A percentile compares a stretch with the other conserved stretches of the same genome.
Evolutionary conservation across 2,113 vertebrate species (phyloP).

Genomic region (Lichenostomus cassidix): DNA sequence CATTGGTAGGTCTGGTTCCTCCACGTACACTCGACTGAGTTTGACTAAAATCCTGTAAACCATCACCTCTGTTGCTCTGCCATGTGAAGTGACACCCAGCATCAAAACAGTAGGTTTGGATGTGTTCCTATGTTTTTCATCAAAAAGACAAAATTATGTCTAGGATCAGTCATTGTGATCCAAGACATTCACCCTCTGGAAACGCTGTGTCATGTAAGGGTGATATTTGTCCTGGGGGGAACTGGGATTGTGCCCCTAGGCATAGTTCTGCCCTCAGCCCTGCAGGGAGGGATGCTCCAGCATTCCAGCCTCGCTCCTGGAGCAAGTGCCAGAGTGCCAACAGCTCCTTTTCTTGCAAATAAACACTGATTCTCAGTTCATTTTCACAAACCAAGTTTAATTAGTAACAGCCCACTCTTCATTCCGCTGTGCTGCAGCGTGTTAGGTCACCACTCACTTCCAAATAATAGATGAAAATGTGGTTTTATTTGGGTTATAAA

Average conservation of each 20-base stretch:
- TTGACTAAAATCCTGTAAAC: background rate
- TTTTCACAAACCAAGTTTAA: background rate
- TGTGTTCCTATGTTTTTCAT: background rate
- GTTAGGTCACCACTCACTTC: background rate
- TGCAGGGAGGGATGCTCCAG: background rate
- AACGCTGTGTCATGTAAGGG: rapidly evolving
- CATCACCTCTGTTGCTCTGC: background rate
- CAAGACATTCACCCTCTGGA: background rate
- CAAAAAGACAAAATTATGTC: background rate
- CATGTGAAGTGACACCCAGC: background rate
- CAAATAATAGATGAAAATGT: background rate
- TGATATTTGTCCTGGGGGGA: background rate
- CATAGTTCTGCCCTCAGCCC: background rate
- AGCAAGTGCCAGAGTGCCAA: background rate
- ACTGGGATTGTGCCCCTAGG: background rate
- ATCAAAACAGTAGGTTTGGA: background rate
- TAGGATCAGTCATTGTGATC: background rate
- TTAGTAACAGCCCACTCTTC: background rate
- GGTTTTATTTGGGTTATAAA: background rate
- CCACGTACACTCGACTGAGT: rapidly evolving
- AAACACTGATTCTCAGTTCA: rapidly evolving
- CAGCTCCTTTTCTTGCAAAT: background rate
- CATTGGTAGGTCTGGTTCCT: background rate
- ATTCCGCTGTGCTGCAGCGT: background rate
- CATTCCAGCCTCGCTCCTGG: rapidly evolving